Evolutionary conservation across 2,888 invertebrate species (phyloP), one percentile per base, ranked within the genome.

Genomic region (Perizoma affinitatum): DNA sequence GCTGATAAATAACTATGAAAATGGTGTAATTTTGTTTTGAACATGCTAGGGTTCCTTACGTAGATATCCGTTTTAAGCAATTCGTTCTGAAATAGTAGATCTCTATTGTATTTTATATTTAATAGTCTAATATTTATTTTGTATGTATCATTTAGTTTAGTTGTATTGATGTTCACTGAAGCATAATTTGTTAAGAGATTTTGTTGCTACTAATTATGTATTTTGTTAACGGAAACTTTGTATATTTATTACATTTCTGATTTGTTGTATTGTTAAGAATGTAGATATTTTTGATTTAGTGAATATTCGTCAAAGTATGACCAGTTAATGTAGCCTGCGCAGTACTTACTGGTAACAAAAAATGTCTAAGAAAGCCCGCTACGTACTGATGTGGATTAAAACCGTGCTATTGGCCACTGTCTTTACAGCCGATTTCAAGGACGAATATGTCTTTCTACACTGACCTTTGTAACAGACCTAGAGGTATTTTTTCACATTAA

Each of bases 21-120:
- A 22, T 22, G 22, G 1, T 22, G 22, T 22, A 22, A 22, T 22
- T 22, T 22, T 22, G 22, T 1, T 22, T 22, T 22, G 22, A 22
- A 22, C 22, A 42, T 42, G 9, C 4, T 4, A 33, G 44, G 35
- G 60, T 47, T 61, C 55, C 48, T 56, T 47, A 48, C 43, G 44
- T 50, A 44, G 43, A 35, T 38, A 51, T 9, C 36, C 22, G 22
- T 47, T 52, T 10, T 48, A 43, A 54, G 43, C 35, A 34, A 35
- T 52, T 52, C 33, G 55, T 52, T 52, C 55, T 55, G 55, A 55
- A 55, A 54, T 54, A 58, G 58, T 55, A 63, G 63, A 63, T 63
- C 63, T 63, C 63, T 48, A 33, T 48, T 55, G 50, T 63, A 48
- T 58, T 51, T 55, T 63, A 52, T 52, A 58, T 48, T 44, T 48